Evolutionary conservation across 2,888 invertebrate genomes (phyloP), one percentile per base, ranked within the genome.

Genomic region (Myopa tessellatipennis): DNA sequence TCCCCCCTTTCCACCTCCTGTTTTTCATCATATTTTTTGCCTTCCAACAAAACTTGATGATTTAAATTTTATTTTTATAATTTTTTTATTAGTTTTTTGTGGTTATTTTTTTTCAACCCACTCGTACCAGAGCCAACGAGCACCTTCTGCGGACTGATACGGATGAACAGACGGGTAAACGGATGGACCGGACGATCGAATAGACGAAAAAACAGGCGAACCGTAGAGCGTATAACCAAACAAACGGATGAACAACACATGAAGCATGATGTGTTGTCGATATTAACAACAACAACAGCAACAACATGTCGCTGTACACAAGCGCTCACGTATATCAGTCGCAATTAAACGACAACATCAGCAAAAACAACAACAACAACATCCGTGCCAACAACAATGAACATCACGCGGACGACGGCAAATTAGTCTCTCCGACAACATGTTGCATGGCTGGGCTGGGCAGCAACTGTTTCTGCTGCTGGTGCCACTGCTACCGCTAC

Each of bases 361-460:
- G 12, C 55, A 16, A n/a, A n/a, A n/a, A 36, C 70, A 36, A 55
- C 26, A 70, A 55, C 55, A 70, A 63, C 63, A 63, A 18, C 6
- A 45, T 5, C 63, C 3, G 18, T 8, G 4, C 1, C 61, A 61
- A 63, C 63, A 63, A 18, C 6, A 45, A 45, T 45, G 6, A 45
- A 45, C 45, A 45, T 45, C 45, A 45, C 45, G 45, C 45, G 10
- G 45, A 45, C 45, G 45, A n/a, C 68, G n/a, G 40, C 58, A 71
- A 71, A 71, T 71, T 60, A 71, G 71, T 14, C 10, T 38, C 16
- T 34, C 38, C 58, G 60, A 71, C 71, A 71, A 71, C 71, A 71
- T 60, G 60, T 71, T 60, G 71, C 71, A 40, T 67, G 38, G 18
- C 63, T 26, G 26, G 68, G 68, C 10, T 65, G 7, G 63, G 34